Evolutionary conservation across 92 coral and sea anemone species (phyloP).

Genomic region (Parazoanthus swiftii): DNA sequence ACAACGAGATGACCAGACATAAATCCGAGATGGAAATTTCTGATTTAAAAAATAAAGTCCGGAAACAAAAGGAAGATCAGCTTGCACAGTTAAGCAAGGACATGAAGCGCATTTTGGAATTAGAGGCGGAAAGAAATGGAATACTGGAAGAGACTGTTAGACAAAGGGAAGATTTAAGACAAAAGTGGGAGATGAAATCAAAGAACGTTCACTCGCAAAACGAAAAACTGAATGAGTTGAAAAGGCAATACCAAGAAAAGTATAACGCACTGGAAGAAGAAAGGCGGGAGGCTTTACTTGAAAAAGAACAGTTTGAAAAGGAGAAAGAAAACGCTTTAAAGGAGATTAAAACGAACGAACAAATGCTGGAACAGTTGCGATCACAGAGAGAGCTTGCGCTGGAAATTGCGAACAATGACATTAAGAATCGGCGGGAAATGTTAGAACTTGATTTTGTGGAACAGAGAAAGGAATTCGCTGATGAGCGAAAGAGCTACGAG

Average conservation of each 20-base stretch:
- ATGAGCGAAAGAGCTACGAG: slow-evolving; percentile 64
- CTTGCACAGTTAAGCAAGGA: slow-evolving; percentile 70
- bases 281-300: slow-evolving; percentile 64
- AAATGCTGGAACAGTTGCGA: slow-evolving; percentile 53
- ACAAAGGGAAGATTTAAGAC: slow-evolving; percentile 66
- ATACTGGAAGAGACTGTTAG: slow-evolving; percentile 62
- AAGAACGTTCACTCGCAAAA: slow-evolving; percentile 64
- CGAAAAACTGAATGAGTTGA: slow-evolving; percentile 59
- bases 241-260: slow-evolving; percentile 65
- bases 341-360: slow-evolving; percentile 60
- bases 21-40: slow-evolving; percentile 80
- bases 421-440: slow-evolving; percentile 76
- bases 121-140: slow-evolving; percentile 76
- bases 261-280: slow-evolving; percentile 80
- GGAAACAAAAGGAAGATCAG: slow-evolving; percentile 84
- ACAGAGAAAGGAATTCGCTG: slow-evolving; percentile 58
- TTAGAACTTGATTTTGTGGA: slow-evolving; percentile 81
- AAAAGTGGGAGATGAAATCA: slow-evolving; percentile 79
- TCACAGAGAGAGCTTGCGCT: slow-evolving; percentile 72
- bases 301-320: slow-evolving; percentile 69
- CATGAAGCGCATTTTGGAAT: slow-evolving; percentile 73
- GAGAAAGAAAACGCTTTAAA: slow-evolving; percentile 66
- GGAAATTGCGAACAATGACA: slow-evolving; percentile 58
- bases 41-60: slow-evolving; percentile 68
- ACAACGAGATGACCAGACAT: slow-evolving; percentile 68